These are phyloP conservation scores for Sylvia atricapilla DNA, from an alignment of 2,113 vertebrate species.

Conservation along the genomic window DNA sequence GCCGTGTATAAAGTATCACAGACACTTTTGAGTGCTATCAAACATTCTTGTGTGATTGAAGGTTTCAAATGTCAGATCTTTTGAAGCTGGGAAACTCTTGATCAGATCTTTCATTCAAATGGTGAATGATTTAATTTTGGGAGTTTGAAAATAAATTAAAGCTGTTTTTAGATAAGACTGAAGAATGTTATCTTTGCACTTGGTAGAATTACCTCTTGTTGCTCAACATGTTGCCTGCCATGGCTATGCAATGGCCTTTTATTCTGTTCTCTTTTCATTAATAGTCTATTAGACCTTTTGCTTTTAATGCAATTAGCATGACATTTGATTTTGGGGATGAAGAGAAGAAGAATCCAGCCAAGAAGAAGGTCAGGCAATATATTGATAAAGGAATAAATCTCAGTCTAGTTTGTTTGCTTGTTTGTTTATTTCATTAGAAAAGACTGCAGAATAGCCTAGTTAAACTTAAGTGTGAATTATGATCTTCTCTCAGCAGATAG, in stretches of 20 bases:
- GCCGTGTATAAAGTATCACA: background rate
- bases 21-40: background rate
- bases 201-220: background rate
- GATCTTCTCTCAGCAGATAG: background rate
- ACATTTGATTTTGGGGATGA: constrained; percentile 1
- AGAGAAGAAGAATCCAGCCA: background rate
- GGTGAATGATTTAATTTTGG: background rate
- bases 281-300: background rate
- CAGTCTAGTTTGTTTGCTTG: background rate
- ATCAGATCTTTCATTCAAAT: background rate
- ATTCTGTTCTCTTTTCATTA: background rate
- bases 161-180: background rate
- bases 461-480: background rate
- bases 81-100: background rate
- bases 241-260: background rate
- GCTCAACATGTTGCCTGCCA: background rate
- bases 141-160: constrained; percentile 15
- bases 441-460: background rate
- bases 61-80: background rate
- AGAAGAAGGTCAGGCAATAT: background rate
- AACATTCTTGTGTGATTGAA: background rate
- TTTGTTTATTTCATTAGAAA: background rate
- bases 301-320: background rate
- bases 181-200: background rate
- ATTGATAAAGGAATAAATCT: background rate